These are phyloP conservation scores for Macroramphosus scolopax DNA, from an alignment of 2,797 vertebrate genomes.

Conservation along the genomic window DNA sequence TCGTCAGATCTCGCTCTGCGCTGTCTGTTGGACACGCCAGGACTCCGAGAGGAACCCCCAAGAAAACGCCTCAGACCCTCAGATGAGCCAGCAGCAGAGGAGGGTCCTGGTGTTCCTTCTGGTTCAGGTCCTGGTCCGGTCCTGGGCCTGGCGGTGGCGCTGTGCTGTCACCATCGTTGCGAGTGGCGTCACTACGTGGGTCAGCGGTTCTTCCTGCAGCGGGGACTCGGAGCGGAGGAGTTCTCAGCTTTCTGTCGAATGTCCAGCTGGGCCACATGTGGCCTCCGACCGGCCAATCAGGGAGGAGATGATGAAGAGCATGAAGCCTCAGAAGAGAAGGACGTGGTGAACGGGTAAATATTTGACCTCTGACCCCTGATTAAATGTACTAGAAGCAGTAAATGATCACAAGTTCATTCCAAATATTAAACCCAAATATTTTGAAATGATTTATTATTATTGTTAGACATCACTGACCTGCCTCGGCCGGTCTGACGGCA, in stretches of 20 bases:
- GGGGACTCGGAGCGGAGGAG: slow-evolving; percentile 84
- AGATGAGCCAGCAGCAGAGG: slow-evolving; percentile 1
- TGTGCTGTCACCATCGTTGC: slow-evolving; percentile 97
- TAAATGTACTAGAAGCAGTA: too few species aligned
- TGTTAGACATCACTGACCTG: too few species aligned
- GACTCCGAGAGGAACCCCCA: slow-evolving; percentile 56
- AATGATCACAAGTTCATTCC: too few species aligned
- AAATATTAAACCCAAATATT: too few species aligned
- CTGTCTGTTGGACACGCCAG: slow-evolving; percentile 82
- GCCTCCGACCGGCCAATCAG: slow-evolving; percentile 67
- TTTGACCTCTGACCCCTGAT: not conserved
- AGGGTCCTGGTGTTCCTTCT: not conserved
- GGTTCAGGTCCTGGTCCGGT: slow-evolving; percentile 56
- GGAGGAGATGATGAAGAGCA: slow-evolving; percentile 69
- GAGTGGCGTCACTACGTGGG: slow-evolving; percentile 95
- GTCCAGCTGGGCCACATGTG: slow-evolving; percentile 98
- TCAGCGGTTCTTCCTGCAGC: slow-evolving; percentile 84
- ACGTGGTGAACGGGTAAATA: slow-evolving; percentile 73
- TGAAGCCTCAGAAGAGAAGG: slow-evolving; percentile 41
- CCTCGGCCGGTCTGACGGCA: too few species aligned
- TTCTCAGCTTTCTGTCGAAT: slow-evolving; percentile 91
- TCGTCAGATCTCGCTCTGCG: slow-evolving; percentile 88
- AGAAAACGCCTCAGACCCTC: slow-evolving; percentile 77
- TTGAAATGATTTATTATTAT: too few species aligned
- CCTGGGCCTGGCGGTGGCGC: slow-evolving; percentile 85